Evolutionary conservation across 2,888 invertebrate species (phyloP).

Genomic region (Panorpa germanica): DNA sequence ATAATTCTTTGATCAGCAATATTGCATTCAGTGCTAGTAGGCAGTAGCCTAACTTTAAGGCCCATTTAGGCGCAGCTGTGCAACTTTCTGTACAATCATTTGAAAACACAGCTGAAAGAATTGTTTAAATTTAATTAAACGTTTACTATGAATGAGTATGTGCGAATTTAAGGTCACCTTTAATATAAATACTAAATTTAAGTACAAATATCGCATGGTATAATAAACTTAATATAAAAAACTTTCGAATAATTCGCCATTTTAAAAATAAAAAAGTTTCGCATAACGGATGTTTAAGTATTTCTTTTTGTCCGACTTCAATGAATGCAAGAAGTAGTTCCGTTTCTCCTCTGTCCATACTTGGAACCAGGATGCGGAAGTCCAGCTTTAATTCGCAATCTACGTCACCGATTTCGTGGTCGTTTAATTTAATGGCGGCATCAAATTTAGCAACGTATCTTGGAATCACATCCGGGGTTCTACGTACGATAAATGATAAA

Average conservation of each 20-base stretch:
- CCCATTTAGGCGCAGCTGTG: slow-evolving; percentile 1
- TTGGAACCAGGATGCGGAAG: slow-evolving; percentile 38
- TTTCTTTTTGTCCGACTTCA: slow-evolving; percentile 60
- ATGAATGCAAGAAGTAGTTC: slow-evolving; percentile 51
- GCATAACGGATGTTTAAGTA: slow-evolving; percentile 67
- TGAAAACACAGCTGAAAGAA: too few species aligned
- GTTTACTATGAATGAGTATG: slow-evolving; percentile 15
- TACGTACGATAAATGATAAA: slow-evolving; percentile 61
- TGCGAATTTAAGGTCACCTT: slow-evolving; percentile 30
- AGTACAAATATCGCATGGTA: slow-evolving; percentile 60
- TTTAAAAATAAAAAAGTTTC: slow-evolving; percentile 71
- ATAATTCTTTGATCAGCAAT: slow-evolving; percentile 52
- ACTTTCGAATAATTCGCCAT: slow-evolving; percentile 66
- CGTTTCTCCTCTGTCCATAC: slow-evolving; percentile 43
- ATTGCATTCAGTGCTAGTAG: slow-evolving; percentile 42
- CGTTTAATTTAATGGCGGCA: slow-evolving; percentile 55
- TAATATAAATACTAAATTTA: slow-evolving; percentile 52
- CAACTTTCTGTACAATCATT: slow-evolving; percentile 7
- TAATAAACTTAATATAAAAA: slow-evolving; percentile 58
- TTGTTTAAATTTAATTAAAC: too few species aligned
- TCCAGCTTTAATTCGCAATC: slow-evolving; percentile 65
- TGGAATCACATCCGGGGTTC: slow-evolving; percentile 66
- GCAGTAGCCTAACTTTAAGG: slow-evolving; percentile 27
- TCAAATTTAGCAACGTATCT: slow-evolving; percentile 51
- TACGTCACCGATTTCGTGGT: slow-evolving; percentile 70